These are phyloP conservation scores for Hypotaenidia philippensis DNA, from an alignment of 2,797 vertebrate genomes.

Conservation along the genomic window DNA sequence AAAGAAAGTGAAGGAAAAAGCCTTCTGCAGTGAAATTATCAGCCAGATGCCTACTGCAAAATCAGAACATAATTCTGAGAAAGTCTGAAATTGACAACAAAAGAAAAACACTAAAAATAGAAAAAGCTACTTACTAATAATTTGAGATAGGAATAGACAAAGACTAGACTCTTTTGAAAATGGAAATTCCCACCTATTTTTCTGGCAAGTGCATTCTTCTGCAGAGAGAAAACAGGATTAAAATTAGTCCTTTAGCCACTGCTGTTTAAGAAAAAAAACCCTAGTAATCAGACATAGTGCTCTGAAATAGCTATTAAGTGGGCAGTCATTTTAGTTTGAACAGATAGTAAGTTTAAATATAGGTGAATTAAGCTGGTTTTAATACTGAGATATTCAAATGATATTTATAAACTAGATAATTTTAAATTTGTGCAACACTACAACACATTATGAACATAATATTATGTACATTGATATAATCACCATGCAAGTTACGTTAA, in stretches of 20 bases:
- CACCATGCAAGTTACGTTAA: neutral
- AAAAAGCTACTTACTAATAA: neutral
- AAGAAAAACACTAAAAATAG: neutral
- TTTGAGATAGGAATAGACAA: neutral
- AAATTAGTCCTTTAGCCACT: neutral
- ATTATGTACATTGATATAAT: neutral
- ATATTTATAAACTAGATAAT: conserved; percentile 22
- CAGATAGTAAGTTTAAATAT: neutral
- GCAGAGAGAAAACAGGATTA: neutral
- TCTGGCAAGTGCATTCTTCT: neutral
- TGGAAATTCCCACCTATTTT: neutral
- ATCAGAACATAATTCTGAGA: neutral
- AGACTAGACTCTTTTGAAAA: neutral
- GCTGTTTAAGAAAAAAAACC: neutral
- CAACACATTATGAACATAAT: neutral
- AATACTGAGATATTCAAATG: neutral
- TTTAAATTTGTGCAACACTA: neutral
- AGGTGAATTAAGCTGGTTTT: neutral
- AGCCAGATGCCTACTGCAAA: neutral
- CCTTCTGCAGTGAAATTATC: neutral
- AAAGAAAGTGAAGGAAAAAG: neutral
- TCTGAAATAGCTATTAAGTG: neutral
- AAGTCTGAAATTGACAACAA: neutral
- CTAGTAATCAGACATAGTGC: neutral
- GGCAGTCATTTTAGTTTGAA: neutral